Evolutionary conservation across 2,113 vertebrate species (phyloP).

Genomic region (Hyperopisus bebe): DNA sequence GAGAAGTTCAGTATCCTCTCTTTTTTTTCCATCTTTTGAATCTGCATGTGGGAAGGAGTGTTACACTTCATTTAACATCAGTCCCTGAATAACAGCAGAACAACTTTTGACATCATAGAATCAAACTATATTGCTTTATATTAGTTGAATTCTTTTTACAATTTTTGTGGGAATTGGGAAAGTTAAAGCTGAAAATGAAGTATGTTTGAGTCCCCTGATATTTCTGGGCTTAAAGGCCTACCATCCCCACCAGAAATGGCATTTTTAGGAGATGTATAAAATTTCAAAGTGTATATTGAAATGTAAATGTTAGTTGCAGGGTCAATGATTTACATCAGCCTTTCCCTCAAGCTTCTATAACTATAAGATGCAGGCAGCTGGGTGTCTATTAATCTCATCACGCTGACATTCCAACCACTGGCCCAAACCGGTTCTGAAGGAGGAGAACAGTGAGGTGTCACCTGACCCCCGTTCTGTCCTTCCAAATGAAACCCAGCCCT

Average conservation of each 20-base stretch:
- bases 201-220: neutral
- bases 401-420: slow-evolving; percentile 38
- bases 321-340: neutral
- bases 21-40: neutral
- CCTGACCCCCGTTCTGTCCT: slow-evolving; percentile 39
- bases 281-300: neutral
- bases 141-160: neutral
- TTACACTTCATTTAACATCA: neutral
- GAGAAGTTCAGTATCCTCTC: neutral
- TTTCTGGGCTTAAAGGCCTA: neutral
- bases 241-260: neutral
- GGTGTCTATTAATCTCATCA: slow-evolving; percentile 49
- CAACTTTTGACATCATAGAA: neutral
- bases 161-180: neutral
- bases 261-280: neutral
- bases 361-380: slow-evolving; percentile 36
- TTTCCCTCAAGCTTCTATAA: neutral
- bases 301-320: slow-evolving; percentile 13
- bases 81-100: neutral
- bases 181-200: neutral
- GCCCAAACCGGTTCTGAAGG: slow-evolving; percentile 54
- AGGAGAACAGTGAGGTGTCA: slow-evolving; percentile 38
- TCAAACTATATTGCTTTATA: neutral
- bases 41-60: neutral
- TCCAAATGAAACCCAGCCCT: slow-evolving; percentile 21